Conservation (phyloP, 2,888 invertebrate species). For the Myopa tessellatipennis region DNA sequence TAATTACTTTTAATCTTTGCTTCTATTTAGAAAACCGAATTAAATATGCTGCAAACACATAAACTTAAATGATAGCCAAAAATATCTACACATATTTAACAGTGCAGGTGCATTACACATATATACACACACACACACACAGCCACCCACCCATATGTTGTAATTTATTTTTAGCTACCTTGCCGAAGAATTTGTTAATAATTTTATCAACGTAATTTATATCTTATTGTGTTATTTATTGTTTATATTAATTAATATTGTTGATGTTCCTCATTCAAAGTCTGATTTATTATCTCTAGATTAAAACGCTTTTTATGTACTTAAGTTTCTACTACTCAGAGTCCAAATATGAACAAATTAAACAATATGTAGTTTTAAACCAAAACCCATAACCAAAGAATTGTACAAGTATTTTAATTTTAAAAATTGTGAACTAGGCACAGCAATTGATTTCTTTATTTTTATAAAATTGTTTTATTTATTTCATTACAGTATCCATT, state of each 20-base stretch:
- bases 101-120: conserved; percentile 19
- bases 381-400: conserved; percentile 8
- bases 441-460: conserved; percentile 4
- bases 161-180: conserved; percentile 1
- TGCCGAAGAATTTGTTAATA: conserved; percentile 16
- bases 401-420: conserved; percentile 10
- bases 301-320: conserved; percentile 9
- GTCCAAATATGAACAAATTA: too few species aligned
- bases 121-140: background rate
- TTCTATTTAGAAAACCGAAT: conserved; percentile 10
- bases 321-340: background rate
- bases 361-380: too few species aligned
- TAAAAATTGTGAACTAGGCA: conserved; percentile 14
- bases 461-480: background rate
- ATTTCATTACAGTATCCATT: conserved; percentile 3
- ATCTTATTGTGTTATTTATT: conserved; percentile 31
- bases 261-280: conserved; percentile 38
- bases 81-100: conserved; percentile 28
- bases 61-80: conserved; percentile 23
- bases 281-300: conserved; percentile 2
- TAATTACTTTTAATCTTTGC: conserved; percentile 36
- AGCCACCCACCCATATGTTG: too few species aligned
- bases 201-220: conserved; percentile 21
- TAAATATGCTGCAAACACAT: conserved; percentile 19
- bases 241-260: conserved; percentile 43